phyloP scores from a whole-genome alignment of 2,888 invertebrate species.

The Mythimna ferrago region DNA sequence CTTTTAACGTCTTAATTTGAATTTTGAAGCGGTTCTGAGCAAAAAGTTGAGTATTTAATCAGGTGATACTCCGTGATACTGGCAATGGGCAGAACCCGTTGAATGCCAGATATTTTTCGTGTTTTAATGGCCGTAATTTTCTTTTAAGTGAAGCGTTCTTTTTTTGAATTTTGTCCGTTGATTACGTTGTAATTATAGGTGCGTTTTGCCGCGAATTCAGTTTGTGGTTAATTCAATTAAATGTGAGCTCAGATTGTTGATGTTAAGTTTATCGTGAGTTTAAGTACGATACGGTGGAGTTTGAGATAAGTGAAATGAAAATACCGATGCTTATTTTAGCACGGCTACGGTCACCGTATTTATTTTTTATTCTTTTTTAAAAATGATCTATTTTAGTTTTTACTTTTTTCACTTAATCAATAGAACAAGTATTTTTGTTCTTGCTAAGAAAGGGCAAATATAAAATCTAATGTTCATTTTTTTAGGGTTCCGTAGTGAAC shows the following conservation, averaged over 20 bases:
- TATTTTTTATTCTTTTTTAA: no score
- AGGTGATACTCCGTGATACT: conserved; percentile 54
- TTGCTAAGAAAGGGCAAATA: no score
- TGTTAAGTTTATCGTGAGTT: conserved; percentile 5
- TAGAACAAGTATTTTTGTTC: no score
- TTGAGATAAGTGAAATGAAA: background rate
- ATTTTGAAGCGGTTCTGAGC: conserved; percentile 72
- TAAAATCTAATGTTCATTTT: no score
- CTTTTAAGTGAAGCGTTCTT: conserved; percentile 43
- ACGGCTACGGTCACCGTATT: background rate
- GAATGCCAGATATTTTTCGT: conserved; percentile 55
- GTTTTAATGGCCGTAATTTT: conserved; percentile 55
- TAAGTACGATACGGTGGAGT: conserved; percentile 15
- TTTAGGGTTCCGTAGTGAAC: no score
- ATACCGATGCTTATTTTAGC: background rate
- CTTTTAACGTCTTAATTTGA: conserved; percentile 85
- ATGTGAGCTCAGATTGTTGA: conserved; percentile 15
- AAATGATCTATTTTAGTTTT: no score
- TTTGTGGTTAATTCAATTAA: conserved; percentile 51
- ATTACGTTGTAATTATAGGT: conserved; percentile 53
- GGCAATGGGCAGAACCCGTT: conserved; percentile 52
- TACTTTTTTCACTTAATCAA: no score
- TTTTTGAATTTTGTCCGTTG: conserved; percentile 40
- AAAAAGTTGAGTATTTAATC: conserved; percentile 64
- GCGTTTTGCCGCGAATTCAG: conserved; percentile 35